phyloP scores from a whole-genome alignment of 2,113 vertebrate species.

The Fulmarus glacialis region DNA sequence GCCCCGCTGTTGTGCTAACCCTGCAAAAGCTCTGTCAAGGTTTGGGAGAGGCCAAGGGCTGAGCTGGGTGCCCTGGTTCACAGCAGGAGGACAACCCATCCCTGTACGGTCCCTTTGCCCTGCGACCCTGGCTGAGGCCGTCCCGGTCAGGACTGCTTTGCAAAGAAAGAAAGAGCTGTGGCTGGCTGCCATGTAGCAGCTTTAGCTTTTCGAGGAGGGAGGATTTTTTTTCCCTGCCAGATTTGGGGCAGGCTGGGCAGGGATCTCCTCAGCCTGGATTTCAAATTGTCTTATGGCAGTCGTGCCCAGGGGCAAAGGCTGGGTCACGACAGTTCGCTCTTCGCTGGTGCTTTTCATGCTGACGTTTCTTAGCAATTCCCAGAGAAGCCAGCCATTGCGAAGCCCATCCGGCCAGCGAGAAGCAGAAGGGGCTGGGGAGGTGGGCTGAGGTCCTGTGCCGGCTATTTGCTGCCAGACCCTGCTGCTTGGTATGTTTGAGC shows the following conservation, averaged over 20 bases:
- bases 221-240: neutral
- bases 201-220: neutral
- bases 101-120: neutral
- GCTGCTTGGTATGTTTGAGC: neutral
- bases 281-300: neutral
- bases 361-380: neutral
- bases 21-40: accelerated
- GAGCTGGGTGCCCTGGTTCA: neutral
- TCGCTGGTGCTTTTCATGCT: neutral
- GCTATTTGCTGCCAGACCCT: neutral
- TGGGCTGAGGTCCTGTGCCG: neutral
- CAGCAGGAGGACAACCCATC: neutral
- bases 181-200: neutral
- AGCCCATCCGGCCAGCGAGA: accelerated
- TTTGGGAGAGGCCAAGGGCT: neutral
- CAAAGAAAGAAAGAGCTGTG: neutral
- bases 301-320: neutral
- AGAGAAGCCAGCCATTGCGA: neutral
- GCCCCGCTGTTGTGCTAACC: neutral
- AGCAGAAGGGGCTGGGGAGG: neutral
- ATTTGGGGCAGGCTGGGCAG: neutral
- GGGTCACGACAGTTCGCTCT: neutral
- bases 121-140: neutral
- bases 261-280: slow-evolving; percentile 14
- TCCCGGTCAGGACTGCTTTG: neutral